A percentile compares a stretch with the other conserved stretches of the same genome.
Conservation (phyloP, 2,113 vertebrate genomes). For the Craseonycteris thonglongyai region DNA sequence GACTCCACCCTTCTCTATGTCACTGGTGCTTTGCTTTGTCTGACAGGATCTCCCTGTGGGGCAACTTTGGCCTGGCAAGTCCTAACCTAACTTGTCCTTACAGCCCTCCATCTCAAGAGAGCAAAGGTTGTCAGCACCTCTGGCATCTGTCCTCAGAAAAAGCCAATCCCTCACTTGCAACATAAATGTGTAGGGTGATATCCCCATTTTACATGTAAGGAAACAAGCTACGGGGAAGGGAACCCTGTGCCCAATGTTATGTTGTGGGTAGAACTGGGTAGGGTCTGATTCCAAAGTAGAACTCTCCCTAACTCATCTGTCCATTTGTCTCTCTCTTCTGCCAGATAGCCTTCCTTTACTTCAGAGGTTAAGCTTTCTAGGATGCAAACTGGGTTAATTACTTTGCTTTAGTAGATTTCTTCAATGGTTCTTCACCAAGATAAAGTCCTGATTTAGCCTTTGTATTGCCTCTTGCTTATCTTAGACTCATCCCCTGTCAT, state of each 20-base stretch:
- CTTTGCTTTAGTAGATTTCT: slow-evolving; percentile 1
- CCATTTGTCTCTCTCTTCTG: background rate
- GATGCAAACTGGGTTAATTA: background rate
- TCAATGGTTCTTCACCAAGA: background rate
- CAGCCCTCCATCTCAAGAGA: background rate
- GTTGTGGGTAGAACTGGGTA: background rate
- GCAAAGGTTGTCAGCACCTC: background rate
- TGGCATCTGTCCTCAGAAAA: background rate
- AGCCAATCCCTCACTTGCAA: background rate
- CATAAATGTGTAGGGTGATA: background rate
- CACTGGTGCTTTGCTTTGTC: background rate
- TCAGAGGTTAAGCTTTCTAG: background rate
- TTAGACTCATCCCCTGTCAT: background rate
- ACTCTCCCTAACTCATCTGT: background rate
- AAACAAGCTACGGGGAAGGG: background rate
- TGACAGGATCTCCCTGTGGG: background rate
- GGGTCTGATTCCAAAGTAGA: background rate
- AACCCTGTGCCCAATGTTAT: background rate
- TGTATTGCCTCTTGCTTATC: background rate
- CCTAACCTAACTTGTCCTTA: background rate
- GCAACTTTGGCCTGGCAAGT: background rate
- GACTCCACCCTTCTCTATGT: background rate
- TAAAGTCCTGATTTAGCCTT: background rate
- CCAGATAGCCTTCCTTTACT: background rate
- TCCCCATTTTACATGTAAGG: background rate